These are phyloP conservation scores for Axis porcinus DNA, from an alignment of 2,113 vertebrate genomes.

Conservation along the genomic window DNA sequence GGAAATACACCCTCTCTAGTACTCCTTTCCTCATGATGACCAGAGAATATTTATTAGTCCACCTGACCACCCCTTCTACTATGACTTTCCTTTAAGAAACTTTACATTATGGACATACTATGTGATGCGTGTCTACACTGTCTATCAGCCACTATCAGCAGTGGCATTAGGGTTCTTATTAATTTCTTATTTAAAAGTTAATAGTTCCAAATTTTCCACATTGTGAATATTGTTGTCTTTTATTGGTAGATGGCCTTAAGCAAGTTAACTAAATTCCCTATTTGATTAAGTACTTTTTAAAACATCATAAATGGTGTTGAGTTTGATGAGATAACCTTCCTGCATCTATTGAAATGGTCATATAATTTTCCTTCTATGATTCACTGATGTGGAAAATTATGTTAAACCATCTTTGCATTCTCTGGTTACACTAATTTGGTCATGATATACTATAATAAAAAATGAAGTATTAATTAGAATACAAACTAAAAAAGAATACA, in stretches of 20 bases:
- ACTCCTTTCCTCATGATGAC: background rate
- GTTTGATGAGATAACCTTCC: background rate
- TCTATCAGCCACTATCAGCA: background rate
- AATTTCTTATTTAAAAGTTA: background rate
- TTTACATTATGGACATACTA: background rate
- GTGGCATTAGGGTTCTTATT: background rate
- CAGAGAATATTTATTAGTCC: background rate
- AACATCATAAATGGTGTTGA: background rate
- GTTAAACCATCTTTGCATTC: background rate
- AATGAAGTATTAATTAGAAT: background rate
- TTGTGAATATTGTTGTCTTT: background rate
- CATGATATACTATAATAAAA: background rate
- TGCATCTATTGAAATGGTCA: background rate
- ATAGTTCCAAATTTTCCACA: background rate
- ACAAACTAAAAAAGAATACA: background rate
- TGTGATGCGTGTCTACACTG: background rate
- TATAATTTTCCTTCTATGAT: background rate
- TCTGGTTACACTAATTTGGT: background rate
- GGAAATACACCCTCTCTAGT: background rate
- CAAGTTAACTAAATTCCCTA: background rate
- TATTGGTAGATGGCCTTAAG: background rate
- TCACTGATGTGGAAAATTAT: background rate
- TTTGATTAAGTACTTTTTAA: background rate
- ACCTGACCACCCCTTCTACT: background rate
- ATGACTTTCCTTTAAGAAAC: background rate